These are phyloP conservation scores for Muscicapa adusta DNA, from an alignment of 2,113 vertebrate species.

Conservation along the genomic window DNA sequence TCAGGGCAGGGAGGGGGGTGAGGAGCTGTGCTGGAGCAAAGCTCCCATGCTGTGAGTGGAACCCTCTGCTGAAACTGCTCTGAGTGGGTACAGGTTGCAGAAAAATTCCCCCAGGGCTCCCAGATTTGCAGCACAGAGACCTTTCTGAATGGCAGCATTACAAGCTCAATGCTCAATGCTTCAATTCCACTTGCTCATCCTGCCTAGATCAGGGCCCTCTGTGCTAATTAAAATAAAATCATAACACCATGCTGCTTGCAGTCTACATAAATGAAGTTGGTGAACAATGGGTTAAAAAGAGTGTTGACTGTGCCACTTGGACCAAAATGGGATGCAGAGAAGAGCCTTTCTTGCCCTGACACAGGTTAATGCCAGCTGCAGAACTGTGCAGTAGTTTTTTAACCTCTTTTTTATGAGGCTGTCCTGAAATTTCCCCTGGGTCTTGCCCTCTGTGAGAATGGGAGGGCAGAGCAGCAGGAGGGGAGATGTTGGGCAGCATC, in stretches of 20 bases:
- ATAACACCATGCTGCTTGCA: background rate
- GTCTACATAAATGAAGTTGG: background rate
- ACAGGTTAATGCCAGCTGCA: background rate
- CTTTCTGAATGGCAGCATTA: background rate
- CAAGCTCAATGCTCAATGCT: too few relatives aligned
- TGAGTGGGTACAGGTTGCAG: background rate
- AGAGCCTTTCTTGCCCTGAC: background rate
- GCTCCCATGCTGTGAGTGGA: fast-evolving
- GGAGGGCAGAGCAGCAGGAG: background rate
- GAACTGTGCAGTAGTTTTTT: background rate
- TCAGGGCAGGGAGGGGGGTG: background rate
- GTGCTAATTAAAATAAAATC: background rate
- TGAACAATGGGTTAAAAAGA: background rate
- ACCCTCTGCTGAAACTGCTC: fast-evolving
- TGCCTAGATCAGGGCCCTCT: background rate
- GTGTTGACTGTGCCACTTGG: background rate
- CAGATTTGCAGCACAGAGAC: background rate
- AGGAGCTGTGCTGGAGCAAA: background rate
- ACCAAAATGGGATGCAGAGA: background rate
- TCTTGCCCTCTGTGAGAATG: background rate
- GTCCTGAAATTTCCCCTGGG: background rate
- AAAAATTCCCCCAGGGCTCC: background rate
- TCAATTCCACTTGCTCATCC: background rate
- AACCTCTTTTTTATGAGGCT: background rate
- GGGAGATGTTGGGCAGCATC: background rate